Evolutionary conservation across 2,888 invertebrate genomes (phyloP).

Genomic region (Dorcus hopei): DNA sequence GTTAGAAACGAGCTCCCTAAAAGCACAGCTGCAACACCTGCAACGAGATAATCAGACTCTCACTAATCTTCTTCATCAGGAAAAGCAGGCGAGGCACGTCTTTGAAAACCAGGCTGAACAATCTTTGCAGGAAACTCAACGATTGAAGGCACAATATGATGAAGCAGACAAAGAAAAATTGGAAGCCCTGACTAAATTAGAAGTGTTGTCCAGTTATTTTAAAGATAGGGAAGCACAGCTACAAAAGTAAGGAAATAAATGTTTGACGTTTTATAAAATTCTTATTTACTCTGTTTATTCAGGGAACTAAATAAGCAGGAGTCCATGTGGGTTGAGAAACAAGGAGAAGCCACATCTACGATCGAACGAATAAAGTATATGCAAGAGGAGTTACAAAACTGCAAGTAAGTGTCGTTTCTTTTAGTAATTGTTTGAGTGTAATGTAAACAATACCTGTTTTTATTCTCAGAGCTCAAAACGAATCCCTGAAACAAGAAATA

Average conservation of each 20-base stretch:
- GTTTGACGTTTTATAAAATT: not conserved
- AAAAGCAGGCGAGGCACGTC: slow-evolving; percentile 48
- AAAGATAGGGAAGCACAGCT: slow-evolving; percentile 85
- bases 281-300: slow-evolving; percentile 31
- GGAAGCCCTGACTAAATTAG: slow-evolving; percentile 78
- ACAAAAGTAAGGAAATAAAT: slow-evolving; percentile 65
- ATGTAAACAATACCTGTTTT: too few relatives aligned
- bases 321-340: slow-evolving; percentile 73
- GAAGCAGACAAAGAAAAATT: slow-evolving; percentile 67
- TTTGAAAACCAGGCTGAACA: slow-evolving; percentile 48
- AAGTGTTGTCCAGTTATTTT: slow-evolving; percentile 85
- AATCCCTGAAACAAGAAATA: slow-evolving; percentile 73
- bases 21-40: slow-evolving; percentile 58
- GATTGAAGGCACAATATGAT: slow-evolving; percentile 58
- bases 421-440: too few relatives aligned
- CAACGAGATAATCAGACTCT: slow-evolving; percentile 54
- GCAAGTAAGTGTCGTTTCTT: slow-evolving; percentile 58
- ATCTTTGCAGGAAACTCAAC: slow-evolving; percentile 53
- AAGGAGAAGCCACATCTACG: slow-evolving; percentile 77
- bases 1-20: slow-evolving; percentile 56
- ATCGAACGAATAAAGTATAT: slow-evolving; percentile 74
- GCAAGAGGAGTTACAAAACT: slow-evolving; percentile 76
- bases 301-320: slow-evolving; percentile 77
- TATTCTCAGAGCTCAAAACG: slow-evolving; percentile 52
- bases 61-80: slow-evolving; percentile 49